Evolutionary conservation across 2,113 vertebrate genomes (phyloP).

Genomic region (Myrmecophaga tridactyla): DNA sequence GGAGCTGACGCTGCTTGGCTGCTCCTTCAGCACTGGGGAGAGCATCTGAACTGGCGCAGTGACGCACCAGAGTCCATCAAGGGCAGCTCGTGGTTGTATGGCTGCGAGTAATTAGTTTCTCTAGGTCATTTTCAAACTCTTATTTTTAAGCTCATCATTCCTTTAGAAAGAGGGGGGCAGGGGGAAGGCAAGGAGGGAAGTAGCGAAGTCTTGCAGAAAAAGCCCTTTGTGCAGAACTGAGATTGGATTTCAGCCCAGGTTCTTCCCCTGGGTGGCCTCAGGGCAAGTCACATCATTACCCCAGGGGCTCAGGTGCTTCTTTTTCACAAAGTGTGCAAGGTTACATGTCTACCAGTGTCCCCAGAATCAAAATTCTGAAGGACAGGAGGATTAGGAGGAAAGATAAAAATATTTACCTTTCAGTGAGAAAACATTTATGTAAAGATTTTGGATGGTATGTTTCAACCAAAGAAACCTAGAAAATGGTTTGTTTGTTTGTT

Average conservation of each 20-base stretch:
- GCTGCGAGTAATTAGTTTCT: not conserved
- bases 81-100: not conserved
- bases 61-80: not conserved
- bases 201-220: not conserved
- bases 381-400: not conserved
- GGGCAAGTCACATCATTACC: fast-evolving
- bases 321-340: not conserved
- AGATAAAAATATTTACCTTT: not conserved
- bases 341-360: not conserved
- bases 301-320: not conserved
- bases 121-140: not conserved
- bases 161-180: fast-evolving
- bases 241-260: not conserved
- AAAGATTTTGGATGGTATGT: not conserved
- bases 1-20: fast-evolving
- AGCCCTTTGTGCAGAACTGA: not conserved
- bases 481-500: too few species aligned
- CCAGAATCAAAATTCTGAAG: not conserved
- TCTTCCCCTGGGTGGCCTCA: not conserved
- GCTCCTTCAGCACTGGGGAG: not conserved
- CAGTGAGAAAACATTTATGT: not conserved
- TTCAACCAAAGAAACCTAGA: not conserved
- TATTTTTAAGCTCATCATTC: not conserved
- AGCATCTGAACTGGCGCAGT: not conserved
- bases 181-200: not conserved